These are phyloP conservation scores for Potamarius usumacintae DNA, from an alignment of 2,113 vertebrate genomes.

Conservation along the genomic window DNA sequence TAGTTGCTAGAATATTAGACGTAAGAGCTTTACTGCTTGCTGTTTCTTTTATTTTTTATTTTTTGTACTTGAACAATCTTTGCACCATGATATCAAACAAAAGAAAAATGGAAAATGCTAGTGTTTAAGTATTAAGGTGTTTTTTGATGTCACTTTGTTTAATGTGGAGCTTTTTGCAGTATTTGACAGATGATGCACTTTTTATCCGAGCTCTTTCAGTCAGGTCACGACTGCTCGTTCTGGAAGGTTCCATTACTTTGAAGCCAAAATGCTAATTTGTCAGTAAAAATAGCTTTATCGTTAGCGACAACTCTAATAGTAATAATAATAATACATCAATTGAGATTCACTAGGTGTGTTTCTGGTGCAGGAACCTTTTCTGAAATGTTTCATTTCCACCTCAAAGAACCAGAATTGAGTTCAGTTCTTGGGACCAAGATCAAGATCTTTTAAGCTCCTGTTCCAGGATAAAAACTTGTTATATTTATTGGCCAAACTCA, in stretches of 20 bases:
- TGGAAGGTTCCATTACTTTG: conserved; percentile 9
- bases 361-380: conserved; percentile 8
- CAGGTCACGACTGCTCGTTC: conserved; percentile 43
- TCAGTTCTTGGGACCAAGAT: neutral
- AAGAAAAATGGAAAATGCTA: conserved; percentile 62
- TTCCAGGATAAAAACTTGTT: neutral
- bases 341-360: neutral
- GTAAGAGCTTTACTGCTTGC: conserved; percentile 76
- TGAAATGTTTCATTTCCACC: neutral
- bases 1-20: conserved; percentile 72
- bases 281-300: neutral
- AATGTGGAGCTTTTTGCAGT: conserved; percentile 69
- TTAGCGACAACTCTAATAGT: neutral
- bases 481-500: neutral
- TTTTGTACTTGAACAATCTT: conserved; percentile 66
- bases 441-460: neutral
- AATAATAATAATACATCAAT: too few species aligned
- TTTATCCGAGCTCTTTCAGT: conserved; percentile 60
- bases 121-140: conserved; percentile 72
- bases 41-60: conserved; percentile 59
- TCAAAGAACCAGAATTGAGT: neutral
- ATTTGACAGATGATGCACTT: conserved; percentile 74
- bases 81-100: conserved; percentile 68
- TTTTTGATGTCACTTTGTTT: conserved; percentile 63
- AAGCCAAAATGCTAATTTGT: conserved; percentile 8